These are phyloP conservation scores for Remorina albescens DNA, from an alignment of 2,797 vertebrate genomes.

Conservation along the genomic window DNA sequence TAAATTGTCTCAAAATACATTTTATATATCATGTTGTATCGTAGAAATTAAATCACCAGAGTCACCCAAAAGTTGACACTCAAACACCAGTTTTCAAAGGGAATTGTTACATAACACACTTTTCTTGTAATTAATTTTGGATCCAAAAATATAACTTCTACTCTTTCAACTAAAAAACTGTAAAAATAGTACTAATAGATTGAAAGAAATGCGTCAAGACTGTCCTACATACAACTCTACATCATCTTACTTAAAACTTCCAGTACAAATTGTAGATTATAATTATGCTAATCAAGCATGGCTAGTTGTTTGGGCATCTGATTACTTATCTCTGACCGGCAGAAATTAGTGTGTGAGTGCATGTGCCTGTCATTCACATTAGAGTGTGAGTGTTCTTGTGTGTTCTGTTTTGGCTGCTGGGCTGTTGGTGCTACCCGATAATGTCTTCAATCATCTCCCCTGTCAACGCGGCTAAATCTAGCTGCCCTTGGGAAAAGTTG, in stretches of 20 bases:
- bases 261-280: conserved; percentile 50
- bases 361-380: conserved; percentile 69
- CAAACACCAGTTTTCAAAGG: background rate
- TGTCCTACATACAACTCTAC: conserved; percentile 53
- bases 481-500: conserved; percentile 88
- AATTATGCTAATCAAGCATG: conserved; percentile 71
- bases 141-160: background rate
- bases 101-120: conserved; percentile 2
- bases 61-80: too few relatives aligned
- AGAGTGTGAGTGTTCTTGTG: conserved; percentile 61
- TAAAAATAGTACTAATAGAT: conserved; percentile 20
- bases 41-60: background rate
- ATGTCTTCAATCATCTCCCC: conserved; percentile 88
- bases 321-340: conserved; percentile 64
- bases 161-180: background rate
- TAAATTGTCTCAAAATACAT: conserved; percentile 1
- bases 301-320: conserved; percentile 54
- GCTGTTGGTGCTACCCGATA: conserved; percentile 83
- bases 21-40: too few relatives aligned
- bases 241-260: conserved; percentile 51
- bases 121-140: conserved; percentile 5
- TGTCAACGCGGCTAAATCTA: conserved; percentile 85
- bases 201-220: conserved; percentile 25
- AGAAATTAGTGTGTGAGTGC: conserved; percentile 9
- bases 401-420: conserved; percentile 81